These are phyloP conservation scores for Catagonus wagneri DNA, from an alignment of 2,113 vertebrate species.

Conservation along the genomic window DNA sequence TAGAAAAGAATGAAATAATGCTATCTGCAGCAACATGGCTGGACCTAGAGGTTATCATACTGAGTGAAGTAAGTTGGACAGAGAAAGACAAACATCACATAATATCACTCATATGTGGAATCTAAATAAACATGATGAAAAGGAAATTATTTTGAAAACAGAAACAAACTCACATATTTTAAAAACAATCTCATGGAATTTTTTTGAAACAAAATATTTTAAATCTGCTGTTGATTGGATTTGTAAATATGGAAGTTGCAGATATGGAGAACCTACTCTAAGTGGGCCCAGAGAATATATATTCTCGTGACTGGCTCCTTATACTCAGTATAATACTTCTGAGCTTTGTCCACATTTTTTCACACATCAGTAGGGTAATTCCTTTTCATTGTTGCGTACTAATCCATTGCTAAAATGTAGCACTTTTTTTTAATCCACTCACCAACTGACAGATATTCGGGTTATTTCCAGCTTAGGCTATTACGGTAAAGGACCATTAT, in stretches of 20 bases:
- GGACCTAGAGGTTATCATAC: too few species aligned
- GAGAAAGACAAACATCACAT: too few species aligned
- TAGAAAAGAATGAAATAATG: too few species aligned
- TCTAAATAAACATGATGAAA: too few species aligned
- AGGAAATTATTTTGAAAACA: too few species aligned
- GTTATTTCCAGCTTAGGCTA: background rate
- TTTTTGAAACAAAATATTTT: background rate
- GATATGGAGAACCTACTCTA: background rate
- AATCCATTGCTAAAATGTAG: fast-evolving
- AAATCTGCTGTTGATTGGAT: background rate
- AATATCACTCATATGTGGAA: too few species aligned
- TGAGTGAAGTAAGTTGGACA: too few species aligned
- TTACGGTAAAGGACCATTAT: background rate
- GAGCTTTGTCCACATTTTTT: fast-evolving
- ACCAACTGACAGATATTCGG: too few species aligned
- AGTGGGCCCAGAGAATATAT: fast-evolving
- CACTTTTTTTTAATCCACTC: background rate
- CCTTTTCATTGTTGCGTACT: fast-evolving
- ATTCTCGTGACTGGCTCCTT: background rate
- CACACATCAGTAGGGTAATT: fast-evolving
- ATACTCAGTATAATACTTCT: fast-evolving
- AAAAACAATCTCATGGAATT: too few species aligned
- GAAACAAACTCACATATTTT: too few species aligned
- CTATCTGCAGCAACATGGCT: too few species aligned
- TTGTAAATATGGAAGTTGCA: background rate